A percentile compares a stretch with the other conserved stretches of the same genome.
Evolutionary conservation across 2,797 vertebrate genomes (phyloP).

Genomic region (Pseudotriccus pelzelni): DNA sequence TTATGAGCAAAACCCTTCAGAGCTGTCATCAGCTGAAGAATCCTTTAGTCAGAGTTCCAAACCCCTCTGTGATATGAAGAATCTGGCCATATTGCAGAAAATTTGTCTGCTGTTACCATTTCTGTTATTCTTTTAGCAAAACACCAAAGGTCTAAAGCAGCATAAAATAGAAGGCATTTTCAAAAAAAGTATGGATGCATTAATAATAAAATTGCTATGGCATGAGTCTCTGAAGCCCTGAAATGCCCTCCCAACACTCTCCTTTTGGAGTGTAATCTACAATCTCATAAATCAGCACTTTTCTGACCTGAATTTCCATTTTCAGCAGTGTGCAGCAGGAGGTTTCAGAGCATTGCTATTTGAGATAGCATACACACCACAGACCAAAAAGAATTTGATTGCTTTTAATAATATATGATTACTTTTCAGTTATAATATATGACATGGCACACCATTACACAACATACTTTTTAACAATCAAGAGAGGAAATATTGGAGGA

Average conservation of each 20-base stretch:
- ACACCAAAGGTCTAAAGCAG: background rate
- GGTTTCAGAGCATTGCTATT: background rate
- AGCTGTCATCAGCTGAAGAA: background rate
- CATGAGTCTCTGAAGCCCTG: background rate
- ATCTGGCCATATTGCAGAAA: background rate
- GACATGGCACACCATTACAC: background rate
- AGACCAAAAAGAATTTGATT: background rate
- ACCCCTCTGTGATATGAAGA: background rate
- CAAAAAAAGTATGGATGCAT: background rate
- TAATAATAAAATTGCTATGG: background rate
- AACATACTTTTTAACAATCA: background rate
- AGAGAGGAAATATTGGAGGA: background rate
- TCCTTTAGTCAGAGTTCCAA: background rate
- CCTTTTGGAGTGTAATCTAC: background rate
- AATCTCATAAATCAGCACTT: background rate
- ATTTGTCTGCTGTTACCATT: background rate
- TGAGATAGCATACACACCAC: background rate
- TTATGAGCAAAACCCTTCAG: background rate
- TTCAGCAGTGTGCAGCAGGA: background rate
- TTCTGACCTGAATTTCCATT: background rate
- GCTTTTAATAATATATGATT: background rate
- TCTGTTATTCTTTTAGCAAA: background rate
- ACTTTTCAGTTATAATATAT: background rate
- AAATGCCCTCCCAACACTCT: background rate
- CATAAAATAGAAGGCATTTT: background rate